Base-by-base conservation (phyloP, 2,888 invertebrate genomes). In the Steinernema scapterisci region DNA sequence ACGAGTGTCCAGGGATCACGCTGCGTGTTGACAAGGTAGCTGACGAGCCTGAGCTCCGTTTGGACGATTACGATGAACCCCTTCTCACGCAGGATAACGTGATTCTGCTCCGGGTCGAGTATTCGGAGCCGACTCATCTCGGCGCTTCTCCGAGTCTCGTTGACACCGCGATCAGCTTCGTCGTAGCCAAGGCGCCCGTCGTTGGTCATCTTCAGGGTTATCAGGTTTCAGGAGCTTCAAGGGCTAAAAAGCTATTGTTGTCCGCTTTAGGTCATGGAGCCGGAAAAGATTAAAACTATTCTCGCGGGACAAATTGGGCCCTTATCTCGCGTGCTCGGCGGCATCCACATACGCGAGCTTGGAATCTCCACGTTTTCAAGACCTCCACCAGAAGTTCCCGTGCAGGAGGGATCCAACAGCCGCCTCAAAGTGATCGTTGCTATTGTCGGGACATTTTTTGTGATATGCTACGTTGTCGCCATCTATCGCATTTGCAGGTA, bases 311-410 rank as follows among this genome's bases (percentile, higher is more conserved):
- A 81, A 70, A 71, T 73, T 0, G 81, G 75, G 0, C 85, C 86
- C 11, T 77, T 86, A 11, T 79, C 84, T n/a, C 79, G 86, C 16
- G 83, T 86, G 13, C 77, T 86, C 1, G 86, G 86, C 7, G 86
- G 86, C 31, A 81, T 86, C 25, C 77, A 76, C 51, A 81, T 86
- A 21, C 84, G 84, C 48, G 43, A 70, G 23, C 45, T 81, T 19
- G 52, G 51, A 46, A 38, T 72, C 44, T 23, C 45, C 7, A 25
- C 19, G 21, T 43, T 63, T 63, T 25, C 38, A 13, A 16, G 73
- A 43, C 76, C 77, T 52, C 25, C 72, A 21, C 43, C 23, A 0
- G 78, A 77, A 11, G 76, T 76, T 45, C 38, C 38, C 38, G 38
- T 38, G 5, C 38, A 38, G 9, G 72, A 71, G 13, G 75, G 75